Evolutionary conservation across 2,888 invertebrate species (phyloP).

Genomic region (Anarsia innoxiella): DNA sequence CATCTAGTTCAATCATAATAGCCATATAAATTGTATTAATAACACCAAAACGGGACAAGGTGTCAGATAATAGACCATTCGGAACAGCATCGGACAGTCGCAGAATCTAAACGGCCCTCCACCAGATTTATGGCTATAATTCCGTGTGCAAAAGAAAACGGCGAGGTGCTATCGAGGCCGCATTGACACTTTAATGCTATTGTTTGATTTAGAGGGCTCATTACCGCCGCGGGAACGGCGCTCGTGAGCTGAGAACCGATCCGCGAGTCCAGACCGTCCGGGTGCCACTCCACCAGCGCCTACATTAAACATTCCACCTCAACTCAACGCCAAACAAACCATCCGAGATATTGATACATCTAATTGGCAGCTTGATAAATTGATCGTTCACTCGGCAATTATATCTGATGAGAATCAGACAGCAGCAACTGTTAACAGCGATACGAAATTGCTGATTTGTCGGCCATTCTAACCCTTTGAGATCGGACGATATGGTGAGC

Average conservation of each 20-base stretch:
- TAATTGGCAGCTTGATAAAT: no score
- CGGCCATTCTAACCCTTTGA: conserved; percentile 35
- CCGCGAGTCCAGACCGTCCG: no score
- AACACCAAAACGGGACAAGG: conserved; percentile 16
- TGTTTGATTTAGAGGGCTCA: conserved; percentile 74
- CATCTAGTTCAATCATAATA: conserved; percentile 3
- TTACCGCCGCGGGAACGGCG: conserved; percentile 59
- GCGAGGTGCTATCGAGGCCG: conserved; percentile 66
- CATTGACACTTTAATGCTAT: conserved; percentile 75
- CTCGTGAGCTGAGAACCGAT: conserved; percentile 50
- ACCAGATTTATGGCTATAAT: conserved; percentile 67
- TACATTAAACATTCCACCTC: conserved; percentile 6
- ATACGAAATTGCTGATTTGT: conserved; percentile 43
- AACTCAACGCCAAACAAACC: no score
- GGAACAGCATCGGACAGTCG: conserved; percentile 29
- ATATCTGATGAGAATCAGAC: conserved; percentile 4
- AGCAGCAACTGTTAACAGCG: conserved; percentile 16
- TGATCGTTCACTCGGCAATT: conserved; percentile 6
- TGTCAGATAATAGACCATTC: conserved; percentile 15
- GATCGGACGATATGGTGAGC: conserved; percentile 42
- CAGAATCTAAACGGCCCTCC: conserved; percentile 41
- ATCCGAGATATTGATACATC: no score
- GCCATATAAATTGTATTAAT: conserved; percentile 9
- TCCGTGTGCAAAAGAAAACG: conserved; percentile 67
- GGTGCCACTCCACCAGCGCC: no score